These are phyloP conservation scores for Euphydryas editha DNA, from an alignment of 2,888 invertebrate genomes.

Conservation along the genomic window DNA sequence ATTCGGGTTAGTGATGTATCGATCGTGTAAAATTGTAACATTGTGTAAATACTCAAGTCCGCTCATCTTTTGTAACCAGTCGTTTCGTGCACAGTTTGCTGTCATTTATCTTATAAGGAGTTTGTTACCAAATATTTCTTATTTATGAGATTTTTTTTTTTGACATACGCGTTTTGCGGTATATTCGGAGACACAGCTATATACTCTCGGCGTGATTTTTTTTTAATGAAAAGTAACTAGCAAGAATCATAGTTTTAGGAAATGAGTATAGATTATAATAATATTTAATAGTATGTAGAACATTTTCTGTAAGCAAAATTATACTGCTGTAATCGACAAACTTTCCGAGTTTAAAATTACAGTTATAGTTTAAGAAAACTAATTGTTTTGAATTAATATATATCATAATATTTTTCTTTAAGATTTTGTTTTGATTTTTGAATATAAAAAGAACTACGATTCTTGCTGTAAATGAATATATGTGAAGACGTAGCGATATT, in stretches of 20 bases:
- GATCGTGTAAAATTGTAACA: conserved; percentile 56
- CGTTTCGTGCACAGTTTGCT: conserved; percentile 54
- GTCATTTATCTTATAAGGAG: conserved; percentile 66
- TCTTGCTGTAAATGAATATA: background rate
- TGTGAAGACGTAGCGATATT: background rate
- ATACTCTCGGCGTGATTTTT: conserved; percentile 21
- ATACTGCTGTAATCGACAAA: too few relatives aligned
- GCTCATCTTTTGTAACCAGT: conserved; percentile 52
- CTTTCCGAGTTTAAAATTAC: background rate
- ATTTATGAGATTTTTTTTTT: conserved; percentile 67
- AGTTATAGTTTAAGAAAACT: background rate
- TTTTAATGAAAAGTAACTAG: background rate
- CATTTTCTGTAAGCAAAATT: too few relatives aligned
- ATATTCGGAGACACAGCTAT: conserved; percentile 43
- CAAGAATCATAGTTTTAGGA: background rate
- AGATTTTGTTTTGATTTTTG: background rate
- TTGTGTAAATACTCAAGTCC: conserved; percentile 71
- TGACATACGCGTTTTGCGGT: conserved; percentile 47
- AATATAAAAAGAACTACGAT: background rate
- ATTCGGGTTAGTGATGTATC: conserved; percentile 69
- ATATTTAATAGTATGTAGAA: too few relatives aligned
- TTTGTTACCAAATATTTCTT: conserved; percentile 83
- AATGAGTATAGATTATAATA: too few relatives aligned
- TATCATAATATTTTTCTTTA: background rate
- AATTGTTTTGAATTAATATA: background rate